Conservation (phyloP, 2,113 vertebrate genomes). For the Pygoscelis antarcticus region DNA sequence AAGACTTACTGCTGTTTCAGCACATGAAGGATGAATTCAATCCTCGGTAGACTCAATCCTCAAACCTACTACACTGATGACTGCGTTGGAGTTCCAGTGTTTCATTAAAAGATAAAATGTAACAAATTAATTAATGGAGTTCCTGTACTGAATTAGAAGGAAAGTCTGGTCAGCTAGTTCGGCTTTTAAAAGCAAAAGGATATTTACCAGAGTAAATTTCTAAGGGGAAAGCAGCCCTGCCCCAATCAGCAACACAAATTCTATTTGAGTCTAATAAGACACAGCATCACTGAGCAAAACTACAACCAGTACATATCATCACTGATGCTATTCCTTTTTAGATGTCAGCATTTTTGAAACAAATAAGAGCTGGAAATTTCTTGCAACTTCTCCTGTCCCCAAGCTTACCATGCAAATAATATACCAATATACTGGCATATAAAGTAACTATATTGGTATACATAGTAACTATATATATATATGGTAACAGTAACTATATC, state of each 20-base stretch:
- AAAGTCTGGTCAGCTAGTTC: neutral
- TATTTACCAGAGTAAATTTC: neutral
- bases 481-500: neutral
- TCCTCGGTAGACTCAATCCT: neutral
- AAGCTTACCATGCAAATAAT: neutral
- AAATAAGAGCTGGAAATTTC: neutral
- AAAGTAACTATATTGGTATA: neutral
- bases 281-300: neutral
- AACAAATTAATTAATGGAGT: neutral
- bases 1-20: constrained; percentile 38
- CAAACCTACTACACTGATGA: neutral
- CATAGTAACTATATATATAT: neutral
- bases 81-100: neutral
- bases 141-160: neutral
- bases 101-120: constrained; percentile 11
- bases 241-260: neutral
- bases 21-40: constrained; percentile 1
- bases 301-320: neutral
- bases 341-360: neutral
- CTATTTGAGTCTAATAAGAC: neutral
- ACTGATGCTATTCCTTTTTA: neutral
- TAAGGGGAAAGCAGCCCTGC: neutral
- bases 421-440: neutral
- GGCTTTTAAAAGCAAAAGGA: neutral
- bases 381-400: neutral